Evolutionary conservation across 2,888 invertebrate genomes (phyloP), one percentile per base, ranked within the genome.

Genomic region (Nomada lathburiana): DNA sequence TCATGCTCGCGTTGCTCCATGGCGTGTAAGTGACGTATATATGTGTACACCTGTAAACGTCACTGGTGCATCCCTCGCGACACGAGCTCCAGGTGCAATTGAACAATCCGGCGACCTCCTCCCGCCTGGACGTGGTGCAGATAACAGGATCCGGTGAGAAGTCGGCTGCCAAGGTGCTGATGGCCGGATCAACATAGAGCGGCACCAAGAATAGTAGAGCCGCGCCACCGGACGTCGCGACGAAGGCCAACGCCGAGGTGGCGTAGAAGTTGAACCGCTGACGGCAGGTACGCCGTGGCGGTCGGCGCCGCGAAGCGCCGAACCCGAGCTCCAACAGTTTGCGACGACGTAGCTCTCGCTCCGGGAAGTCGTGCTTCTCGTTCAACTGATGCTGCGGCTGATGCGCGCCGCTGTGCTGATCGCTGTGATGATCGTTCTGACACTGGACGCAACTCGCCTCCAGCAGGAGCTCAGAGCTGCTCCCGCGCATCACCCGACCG

Each of bases 51-150:
- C 95, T 95, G 94, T 96, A 96, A 69, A 96, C 96, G 93, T 97
- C 97, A 91, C 97, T 97, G 76, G 97, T 97, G 93, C 97, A 97
- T 4, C 97, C 97, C 93, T 97, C 97, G 73, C 97, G 94, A 90
- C 97, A 97, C 0, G 97, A 97, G 83, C 97, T 97, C 96, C 97
- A 97, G 5, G 97, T 96, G 94, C 97, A 97, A 94, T 97, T 97
- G 92, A 96, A 96, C 71, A 97, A 94, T 16, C 97, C 97, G 75
- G 96, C 95, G 78, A 96, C 94, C 85, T 97, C 96, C 91, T 97
- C 97, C 13, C 96, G 95, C 55, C 96, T 94, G 52, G 96, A 95
- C 0, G 97, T 97, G 44, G 96, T 95, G 93, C 97, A 97, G 78
- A 96, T 95, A 13, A 97, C 97, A 53, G 97, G 97, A 84, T 95